Evolutionary conservation across 2,797 vertebrate species (phyloP).

Genomic region (Thripadectes ignobilis): DNA sequence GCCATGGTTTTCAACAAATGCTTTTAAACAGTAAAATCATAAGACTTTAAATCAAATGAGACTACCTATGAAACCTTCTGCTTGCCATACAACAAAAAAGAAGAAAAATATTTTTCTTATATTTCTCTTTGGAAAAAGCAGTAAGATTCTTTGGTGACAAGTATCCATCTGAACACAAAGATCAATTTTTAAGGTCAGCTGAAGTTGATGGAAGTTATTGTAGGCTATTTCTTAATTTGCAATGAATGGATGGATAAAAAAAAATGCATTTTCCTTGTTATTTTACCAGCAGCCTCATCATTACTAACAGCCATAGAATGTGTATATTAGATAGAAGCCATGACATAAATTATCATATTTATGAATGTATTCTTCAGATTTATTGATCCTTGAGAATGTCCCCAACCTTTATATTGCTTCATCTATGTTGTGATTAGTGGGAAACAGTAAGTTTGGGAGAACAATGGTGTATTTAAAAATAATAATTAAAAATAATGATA

Average conservation of each 20-base stretch:
- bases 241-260: neutral
- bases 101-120: neutral
- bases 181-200: neutral
- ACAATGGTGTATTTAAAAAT: neutral
- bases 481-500: neutral
- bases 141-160: neutral
- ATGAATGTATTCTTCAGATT: neutral
- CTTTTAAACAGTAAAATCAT: neutral
- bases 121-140: neutral
- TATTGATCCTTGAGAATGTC: neutral
- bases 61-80: neutral
- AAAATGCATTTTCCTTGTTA: neutral
- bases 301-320: neutral
- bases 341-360: neutral
- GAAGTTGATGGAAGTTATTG: neutral
- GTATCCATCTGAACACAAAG: neutral
- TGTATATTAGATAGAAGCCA: neutral
- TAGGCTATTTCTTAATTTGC: neutral
- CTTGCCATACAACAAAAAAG: neutral
- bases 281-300: neutral
- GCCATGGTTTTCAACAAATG: neutral
- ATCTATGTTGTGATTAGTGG: neutral
- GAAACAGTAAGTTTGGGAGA: neutral
- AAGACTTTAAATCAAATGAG: neutral
- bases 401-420: neutral